phyloP scores from a whole-genome alignment of 2,797 vertebrate species.

The Alfaro cultratus region DNA sequence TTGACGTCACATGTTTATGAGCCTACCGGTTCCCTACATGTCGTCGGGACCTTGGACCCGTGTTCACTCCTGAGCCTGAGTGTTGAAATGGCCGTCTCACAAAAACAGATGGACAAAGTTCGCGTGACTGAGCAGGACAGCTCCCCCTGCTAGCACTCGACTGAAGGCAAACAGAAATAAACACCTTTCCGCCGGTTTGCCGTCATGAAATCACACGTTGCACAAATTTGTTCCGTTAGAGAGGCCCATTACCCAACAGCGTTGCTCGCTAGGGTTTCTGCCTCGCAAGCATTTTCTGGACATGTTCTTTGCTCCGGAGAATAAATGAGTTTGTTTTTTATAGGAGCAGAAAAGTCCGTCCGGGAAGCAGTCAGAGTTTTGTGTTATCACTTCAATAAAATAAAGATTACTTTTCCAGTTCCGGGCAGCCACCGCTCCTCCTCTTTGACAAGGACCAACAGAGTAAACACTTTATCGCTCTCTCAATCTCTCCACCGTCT shows the following conservation, averaged over 20 bases:
- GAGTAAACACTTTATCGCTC: neutral
- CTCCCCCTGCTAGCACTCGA: neutral
- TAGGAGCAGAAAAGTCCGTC: neutral
- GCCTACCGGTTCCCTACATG: neutral
- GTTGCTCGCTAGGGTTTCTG: conserved; percentile 22
- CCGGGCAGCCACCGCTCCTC: neutral
- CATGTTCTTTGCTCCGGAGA: neutral
- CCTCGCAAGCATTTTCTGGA: conserved; percentile 19
- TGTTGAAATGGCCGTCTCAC: conserved; percentile 18
- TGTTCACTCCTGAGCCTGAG: neutral
- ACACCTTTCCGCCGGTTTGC: conserved; percentile 19
- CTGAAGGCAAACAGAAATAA: conserved; percentile 45
- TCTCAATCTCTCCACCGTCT: neutral
- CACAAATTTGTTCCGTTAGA: conserved; percentile 30
- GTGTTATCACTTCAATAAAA: neutral
- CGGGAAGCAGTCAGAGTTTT: neutral
- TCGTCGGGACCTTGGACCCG: conserved; percentile 32
- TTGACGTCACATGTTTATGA: neutral
- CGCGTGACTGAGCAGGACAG: conserved; percentile 29
- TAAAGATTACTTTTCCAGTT: neutral
- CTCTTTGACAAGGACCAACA: neutral
- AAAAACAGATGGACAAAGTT: conserved; percentile 66
- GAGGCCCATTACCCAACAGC: conserved; percentile 31
- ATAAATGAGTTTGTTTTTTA: neutral
- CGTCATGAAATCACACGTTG: conserved; percentile 48